Conservation (phyloP, 2,888 invertebrate species). For the Biston betularia region DNA sequence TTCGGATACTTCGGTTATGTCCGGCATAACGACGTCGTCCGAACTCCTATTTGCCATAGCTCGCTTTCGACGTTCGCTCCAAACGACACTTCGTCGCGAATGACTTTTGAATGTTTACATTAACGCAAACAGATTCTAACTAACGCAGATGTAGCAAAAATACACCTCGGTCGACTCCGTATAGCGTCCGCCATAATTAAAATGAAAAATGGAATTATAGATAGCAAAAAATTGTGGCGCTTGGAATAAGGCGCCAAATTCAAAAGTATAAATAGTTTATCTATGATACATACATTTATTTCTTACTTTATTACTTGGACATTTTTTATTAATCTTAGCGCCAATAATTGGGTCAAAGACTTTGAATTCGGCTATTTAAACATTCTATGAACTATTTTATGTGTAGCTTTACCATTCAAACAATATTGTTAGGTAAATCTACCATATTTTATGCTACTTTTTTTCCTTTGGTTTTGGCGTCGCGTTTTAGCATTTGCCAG, state of each 20-base stretch:
- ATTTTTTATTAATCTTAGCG: too few relatives aligned
- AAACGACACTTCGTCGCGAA: slow-evolving; percentile 55
- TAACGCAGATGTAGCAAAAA: slow-evolving; percentile 43
- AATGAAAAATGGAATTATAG: slow-evolving; percentile 34
- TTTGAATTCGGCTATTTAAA: too few relatives aligned
- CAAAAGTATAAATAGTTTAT: slow-evolving; percentile 4
- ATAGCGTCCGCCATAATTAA: slow-evolving; percentile 67
- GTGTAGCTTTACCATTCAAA: too few relatives aligned
- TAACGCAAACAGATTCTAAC: slow-evolving; percentile 38
- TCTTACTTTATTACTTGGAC: not conserved
- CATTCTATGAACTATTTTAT: too few relatives aligned
- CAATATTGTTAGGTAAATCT: too few relatives aligned
- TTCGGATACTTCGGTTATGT: slow-evolving; percentile 88
- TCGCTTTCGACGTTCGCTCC: slow-evolving; percentile 61
- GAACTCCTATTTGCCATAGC: slow-evolving; percentile 82
- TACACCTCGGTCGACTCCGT: slow-evolving; percentile 51
- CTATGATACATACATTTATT: not conserved
- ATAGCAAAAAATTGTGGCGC: slow-evolving; percentile 2
- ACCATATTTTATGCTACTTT: too few relatives aligned
- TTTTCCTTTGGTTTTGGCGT: too few relatives aligned
- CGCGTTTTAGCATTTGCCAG: too few relatives aligned
- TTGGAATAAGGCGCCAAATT: slow-evolving; percentile 23
- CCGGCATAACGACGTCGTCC: slow-evolving; percentile 90
- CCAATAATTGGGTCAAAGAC: too few relatives aligned
- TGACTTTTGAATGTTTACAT: slow-evolving; percentile 57